A percentile compares a stretch with the other conserved stretches of the same genome.
phyloP scores from a whole-genome alignment of 2,113 vertebrate genomes.

The Anoplopoma fimbria region DNA sequence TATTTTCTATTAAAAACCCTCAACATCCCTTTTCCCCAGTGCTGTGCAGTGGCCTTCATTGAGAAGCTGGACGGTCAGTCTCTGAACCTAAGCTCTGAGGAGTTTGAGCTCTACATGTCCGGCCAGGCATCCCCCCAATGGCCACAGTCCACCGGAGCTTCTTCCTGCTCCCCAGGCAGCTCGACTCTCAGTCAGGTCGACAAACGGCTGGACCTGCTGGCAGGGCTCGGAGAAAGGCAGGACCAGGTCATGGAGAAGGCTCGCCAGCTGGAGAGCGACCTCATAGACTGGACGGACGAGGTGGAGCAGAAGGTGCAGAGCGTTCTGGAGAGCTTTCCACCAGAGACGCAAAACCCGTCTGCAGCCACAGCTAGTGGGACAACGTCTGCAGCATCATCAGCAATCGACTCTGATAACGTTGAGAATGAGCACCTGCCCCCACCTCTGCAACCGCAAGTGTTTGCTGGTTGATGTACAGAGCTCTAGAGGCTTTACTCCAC shows the following conservation, averaged over 20 bases:
- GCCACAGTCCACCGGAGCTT: constrained; percentile 80
- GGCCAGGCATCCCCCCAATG: constrained; percentile 90
- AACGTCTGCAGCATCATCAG: constrained; percentile 78
- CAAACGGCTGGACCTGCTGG: constrained; percentile 89
- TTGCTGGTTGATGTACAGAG: constrained; percentile 84
- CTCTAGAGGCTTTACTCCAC: constrained; percentile 24
- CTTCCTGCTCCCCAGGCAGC: constrained; percentile 74
- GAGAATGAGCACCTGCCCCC: constrained; percentile 95
- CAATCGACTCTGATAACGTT: constrained; percentile 96
- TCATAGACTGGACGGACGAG: constrained; percentile 96
- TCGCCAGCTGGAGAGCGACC: constrained; percentile 91
- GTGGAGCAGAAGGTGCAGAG: constrained; percentile 91
- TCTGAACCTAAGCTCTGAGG: constrained; percentile 93
- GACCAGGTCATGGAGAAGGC: constrained; percentile 89
- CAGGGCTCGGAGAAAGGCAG: constrained; percentile 89
- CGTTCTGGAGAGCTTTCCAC: constrained; percentile 88
- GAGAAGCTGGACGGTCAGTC: constrained; percentile 97
- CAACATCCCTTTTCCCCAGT: constrained; percentile 80
- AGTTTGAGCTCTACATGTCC: constrained; percentile 96
- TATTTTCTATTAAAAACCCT: neutral
- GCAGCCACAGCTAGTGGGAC: constrained; percentile 5
- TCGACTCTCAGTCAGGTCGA: constrained; percentile 87
- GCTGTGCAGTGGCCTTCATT: constrained; percentile 97
- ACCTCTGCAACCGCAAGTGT: constrained; percentile 93
- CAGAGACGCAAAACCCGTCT: constrained; percentile 79